Evolutionary conservation across 2,797 vertebrate genomes (phyloP), one percentile per base, ranked within the genome.

Genomic region (Trematomus bernacchii): DNA sequence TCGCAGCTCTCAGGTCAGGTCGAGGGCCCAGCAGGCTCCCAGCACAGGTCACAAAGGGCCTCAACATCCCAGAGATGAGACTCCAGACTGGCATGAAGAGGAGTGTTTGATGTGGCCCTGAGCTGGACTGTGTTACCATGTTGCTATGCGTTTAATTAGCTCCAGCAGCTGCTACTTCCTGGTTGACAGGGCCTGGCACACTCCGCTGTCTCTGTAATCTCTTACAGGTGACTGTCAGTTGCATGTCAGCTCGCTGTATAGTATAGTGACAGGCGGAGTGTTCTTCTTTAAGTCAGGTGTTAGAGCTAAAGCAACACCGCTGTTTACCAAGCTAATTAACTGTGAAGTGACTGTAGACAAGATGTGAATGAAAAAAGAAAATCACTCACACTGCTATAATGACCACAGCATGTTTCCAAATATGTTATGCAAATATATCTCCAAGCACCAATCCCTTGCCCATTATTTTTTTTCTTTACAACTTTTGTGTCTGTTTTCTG

Each of bases 91-190:
- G 94, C 92, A 91, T 82, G 88, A 93, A 77, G 89, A 85, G 77
- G 86, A 92, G 91, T 52, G 92, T 96, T 96, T 97, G 94, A 96
- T 95, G 94, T 95, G 87, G 30, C 73, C 77, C 71, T 84, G 74
- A 76, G 84, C 89, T 76, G 89, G 84, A 89, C 88, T 93, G 84
- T 91, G 94, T 96, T 96, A 95, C 95, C 92, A 85, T 82, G 89
- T 95, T 96, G 94, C 95, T 94, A 88, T 88, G 91, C 91, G 72
- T 93, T 94, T 97, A 96, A 98, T 97, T 95, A 96, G 95, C 94
- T 96, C 95, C 95, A 95, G 95, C 87, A 91, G 94, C 95, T 94
- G 94, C 90, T 92, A 86, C 89, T 96, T 96, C 94, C 95, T 96
- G 93, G 94, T 91, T 92, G 84, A 90, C 85, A 88, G 79, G 89